phyloP scores from a whole-genome alignment of 2,797 vertebrate genomes.

The Acipenser ruthenus region DNA sequence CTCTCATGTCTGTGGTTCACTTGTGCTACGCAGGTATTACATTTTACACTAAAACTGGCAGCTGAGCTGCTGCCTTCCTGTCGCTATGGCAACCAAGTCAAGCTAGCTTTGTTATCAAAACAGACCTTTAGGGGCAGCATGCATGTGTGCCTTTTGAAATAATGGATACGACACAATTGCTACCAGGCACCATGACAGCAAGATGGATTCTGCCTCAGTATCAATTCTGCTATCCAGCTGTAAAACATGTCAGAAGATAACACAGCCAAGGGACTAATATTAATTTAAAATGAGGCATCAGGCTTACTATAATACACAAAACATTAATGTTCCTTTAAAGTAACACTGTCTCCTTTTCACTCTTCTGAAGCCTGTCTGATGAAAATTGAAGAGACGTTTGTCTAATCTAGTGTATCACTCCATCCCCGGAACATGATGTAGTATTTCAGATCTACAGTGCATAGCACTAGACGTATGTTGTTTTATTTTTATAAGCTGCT shows the following conservation, averaged over 20 bases:
- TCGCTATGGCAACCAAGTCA: slow-evolving; percentile 40
- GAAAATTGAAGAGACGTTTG: not conserved
- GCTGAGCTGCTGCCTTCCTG: not conserved
- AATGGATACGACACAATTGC: slow-evolving; percentile 19
- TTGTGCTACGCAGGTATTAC: not conserved
- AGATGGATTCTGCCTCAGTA: slow-evolving; percentile 16
- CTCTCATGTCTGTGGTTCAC: not conserved
- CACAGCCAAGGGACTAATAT: not conserved
- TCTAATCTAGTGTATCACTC: no score
- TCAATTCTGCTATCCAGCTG: slow-evolving; percentile 14
- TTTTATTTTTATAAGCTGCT: no score
- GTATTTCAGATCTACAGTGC: no score
- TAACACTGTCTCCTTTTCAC: slow-evolving; percentile 7
- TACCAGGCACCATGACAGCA: slow-evolving; percentile 16
- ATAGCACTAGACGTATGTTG: no score
- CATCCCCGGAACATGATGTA: no score
- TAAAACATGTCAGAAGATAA: slow-evolving; percentile 8
- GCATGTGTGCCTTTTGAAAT: slow-evolving; percentile 18
- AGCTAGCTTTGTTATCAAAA: slow-evolving; percentile 35
- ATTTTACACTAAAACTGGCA: not conserved
- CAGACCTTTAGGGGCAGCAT: slow-evolving; percentile 26
- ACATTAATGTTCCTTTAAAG: slow-evolving; percentile 7
- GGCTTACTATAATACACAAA: not conserved
- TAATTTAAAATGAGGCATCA: not conserved
- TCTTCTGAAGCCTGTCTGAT: slow-evolving; percentile 1